A percentile compares a stretch with the other conserved stretches of the same genome.
Evolutionary conservation across 1,140 invertebrate genomes (phyloP).

Genomic region (Halyomorpha halys): DNA sequence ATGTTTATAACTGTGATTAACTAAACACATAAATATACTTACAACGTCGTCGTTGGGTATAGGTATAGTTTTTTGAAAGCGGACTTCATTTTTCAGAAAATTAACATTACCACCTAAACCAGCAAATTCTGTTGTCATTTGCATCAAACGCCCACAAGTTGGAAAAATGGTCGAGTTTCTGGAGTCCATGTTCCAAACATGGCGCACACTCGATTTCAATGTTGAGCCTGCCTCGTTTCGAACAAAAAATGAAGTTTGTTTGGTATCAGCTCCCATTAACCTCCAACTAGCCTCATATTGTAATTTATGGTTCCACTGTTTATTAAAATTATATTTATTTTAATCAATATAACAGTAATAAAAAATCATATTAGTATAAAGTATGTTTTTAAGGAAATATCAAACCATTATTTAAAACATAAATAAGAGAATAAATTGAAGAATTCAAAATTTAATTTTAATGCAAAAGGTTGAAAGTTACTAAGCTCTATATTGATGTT

Average conservation of each 20-base stretch:
- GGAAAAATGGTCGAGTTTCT: conserved; percentile 72
- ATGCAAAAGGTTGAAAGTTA: too few species aligned
- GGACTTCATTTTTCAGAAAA: conserved; percentile 72
- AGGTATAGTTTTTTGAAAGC: conserved; percentile 63
- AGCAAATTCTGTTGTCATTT: conserved; percentile 65
- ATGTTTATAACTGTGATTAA: too few species aligned
- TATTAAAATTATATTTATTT: too few species aligned
- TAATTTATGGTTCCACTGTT: conserved; percentile 62
- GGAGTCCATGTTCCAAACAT: conserved; percentile 65
- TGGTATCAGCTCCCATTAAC: conserved; percentile 52
- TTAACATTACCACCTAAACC: conserved; percentile 78
- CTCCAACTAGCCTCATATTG: conserved; percentile 74
- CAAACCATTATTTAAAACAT: too few species aligned
- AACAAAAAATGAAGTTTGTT: conserved; percentile 61
- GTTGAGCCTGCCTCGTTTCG: conserved; percentile 73
- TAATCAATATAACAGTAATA: too few species aligned
- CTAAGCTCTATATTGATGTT: too few species aligned
- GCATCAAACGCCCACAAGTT: conserved; percentile 52
- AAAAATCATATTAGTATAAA: too few species aligned
- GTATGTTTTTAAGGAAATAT: too few species aligned
- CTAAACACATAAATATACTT: conserved; percentile 34
- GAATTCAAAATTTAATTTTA: too few species aligned
- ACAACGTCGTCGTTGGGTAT: conserved; percentile 52
- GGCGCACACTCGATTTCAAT: conserved; percentile 71
- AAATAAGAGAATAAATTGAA: too few species aligned